Evolutionary conservation across 2,888 invertebrate species (phyloP), one percentile per base, ranked within the genome.

Genomic region (Hirtodrosophila trivittata): DNA sequence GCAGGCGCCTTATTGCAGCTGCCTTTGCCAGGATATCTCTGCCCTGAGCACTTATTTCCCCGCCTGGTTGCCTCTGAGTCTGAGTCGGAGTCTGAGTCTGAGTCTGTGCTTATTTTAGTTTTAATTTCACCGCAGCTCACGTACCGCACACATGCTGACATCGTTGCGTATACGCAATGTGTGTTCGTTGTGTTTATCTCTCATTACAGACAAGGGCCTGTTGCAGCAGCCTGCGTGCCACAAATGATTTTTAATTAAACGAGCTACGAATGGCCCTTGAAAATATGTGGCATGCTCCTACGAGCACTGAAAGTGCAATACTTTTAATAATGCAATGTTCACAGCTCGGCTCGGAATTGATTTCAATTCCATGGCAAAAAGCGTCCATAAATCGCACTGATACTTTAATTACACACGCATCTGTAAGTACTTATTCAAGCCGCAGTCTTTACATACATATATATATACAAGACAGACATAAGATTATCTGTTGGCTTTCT

Each of bases 231-330:
- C 28, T 8, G 30, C 49, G 28, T 10, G 16, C 18, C 47, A 62
- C 62, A 68, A 75, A 54, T 60, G 57, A 65, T 42, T 68, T 72
- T 77, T 66, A 72, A 81, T 69, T 75, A 72, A 68, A 74, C 41
- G 14, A 30, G 9, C 7, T 28, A 52, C 39, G 33, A 37, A 35
- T 16, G 30, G 46, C 18, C 18, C 18, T 10, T 10, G 14, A 32
- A 25, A 51, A 30, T 45, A 38, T 32, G 21, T 28, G 21, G 7
- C 14, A 37, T 28, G 9, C 32, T n/a, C 32, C 1, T 9, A 32
- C 5, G 32, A 21, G n/a, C 25, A 25, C 25, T 6, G 25, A 25
- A 25, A 6, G 1, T 7, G 28, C 7, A 28, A 8, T 28, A 8
- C 5, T 21, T 21, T 21, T 9, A 28, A 28, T n/a, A 28, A 8